Base-by-base conservation (phyloP, 2,797 vertebrate species). In the Lates japonicus region DNA sequence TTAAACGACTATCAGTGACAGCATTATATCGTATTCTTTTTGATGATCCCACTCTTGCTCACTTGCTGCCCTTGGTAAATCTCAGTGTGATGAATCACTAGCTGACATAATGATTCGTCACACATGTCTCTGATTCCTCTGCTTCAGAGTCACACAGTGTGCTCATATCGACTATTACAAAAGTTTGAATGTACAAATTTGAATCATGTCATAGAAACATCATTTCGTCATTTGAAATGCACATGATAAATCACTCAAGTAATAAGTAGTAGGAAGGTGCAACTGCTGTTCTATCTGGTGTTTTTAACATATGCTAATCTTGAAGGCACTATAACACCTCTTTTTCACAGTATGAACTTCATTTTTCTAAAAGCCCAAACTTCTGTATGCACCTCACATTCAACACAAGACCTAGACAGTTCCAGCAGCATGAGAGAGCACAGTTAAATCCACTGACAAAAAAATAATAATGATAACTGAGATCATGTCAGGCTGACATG, bases 401-500 rank as follows among this genome's bases (percentile, higher is more conserved):
- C 16, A 64, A 85, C 64, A 64, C 22, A 19, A 41, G 5, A 25
- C 51, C 12, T 74, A 25, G 0, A 61, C 10, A 71, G 63, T 61
- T 61, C 46, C 25, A 60, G 57, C 25, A 65, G 33, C 31, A 49
- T 25, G 25, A 33, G 37, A 65, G 59, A 74, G 57, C 46, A 29
- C 25, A 66, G 54, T 66, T 61, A 58, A 70, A 78, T 67, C 37
- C 11, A 51, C 54, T 48, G 51, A 69, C 22, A 59, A 74, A 66
- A 63, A 41, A 13, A 44, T 37, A 69, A 66, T 33, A 59, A 69
- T 42, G 58, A 75, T 37, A 74, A 66, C 65, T 76, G 68, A 82
- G 82, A 87, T 86, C 49, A 68, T 80, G 72, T 69, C 68, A 78
- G 70, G 17, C 74, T 63, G 72, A 75, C 86, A 82, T 84, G 87